These are phyloP conservation scores for Coenobita brevimanus DNA, from an alignment of 1,140 invertebrate species.

Conservation along the genomic window DNA sequence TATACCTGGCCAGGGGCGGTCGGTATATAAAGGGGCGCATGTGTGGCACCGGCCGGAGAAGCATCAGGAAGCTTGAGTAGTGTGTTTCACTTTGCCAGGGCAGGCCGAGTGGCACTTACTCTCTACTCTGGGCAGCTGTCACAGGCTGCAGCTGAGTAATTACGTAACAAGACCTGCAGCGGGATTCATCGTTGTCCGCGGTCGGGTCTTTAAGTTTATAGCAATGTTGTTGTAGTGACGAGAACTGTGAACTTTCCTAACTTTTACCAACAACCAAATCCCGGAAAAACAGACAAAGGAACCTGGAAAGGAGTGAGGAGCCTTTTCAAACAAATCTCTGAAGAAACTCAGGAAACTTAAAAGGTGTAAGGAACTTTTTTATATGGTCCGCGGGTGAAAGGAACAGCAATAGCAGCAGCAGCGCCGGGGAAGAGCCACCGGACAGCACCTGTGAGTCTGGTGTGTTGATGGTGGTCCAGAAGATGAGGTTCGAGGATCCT, in stretches of 20 bases:
- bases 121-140: conserved; percentile 52
- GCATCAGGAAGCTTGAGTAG: neutral
- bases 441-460: too few relatives aligned
- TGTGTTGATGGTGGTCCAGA: neutral
- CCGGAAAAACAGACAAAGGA: too few relatives aligned
- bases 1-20: too few relatives aligned
- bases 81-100: conserved; percentile 21
- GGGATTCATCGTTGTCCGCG: neutral
- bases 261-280: too few relatives aligned
- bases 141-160: conserved; percentile 46
- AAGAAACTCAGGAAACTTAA: too few relatives aligned
- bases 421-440: too few relatives aligned
- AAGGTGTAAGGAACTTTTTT: too few relatives aligned
- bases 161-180: conserved; percentile 22
- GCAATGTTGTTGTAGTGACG: neutral
- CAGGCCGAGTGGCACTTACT: conserved; percentile 30
- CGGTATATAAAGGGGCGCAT: neutral
- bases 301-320: too few relatives aligned
- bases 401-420: too few relatives aligned
- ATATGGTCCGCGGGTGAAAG: too few relatives aligned
- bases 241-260: neutral
- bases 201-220: neutral
- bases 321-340: too few relatives aligned
- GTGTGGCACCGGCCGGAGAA: neutral
- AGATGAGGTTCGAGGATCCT: conserved; percentile 60